A percentile compares a stretch with the other conserved stretches of the same genome.
These are phyloP conservation scores for Cryptus armator DNA, from an alignment of 2,888 invertebrate genomes.

Conservation along the genomic window DNA sequence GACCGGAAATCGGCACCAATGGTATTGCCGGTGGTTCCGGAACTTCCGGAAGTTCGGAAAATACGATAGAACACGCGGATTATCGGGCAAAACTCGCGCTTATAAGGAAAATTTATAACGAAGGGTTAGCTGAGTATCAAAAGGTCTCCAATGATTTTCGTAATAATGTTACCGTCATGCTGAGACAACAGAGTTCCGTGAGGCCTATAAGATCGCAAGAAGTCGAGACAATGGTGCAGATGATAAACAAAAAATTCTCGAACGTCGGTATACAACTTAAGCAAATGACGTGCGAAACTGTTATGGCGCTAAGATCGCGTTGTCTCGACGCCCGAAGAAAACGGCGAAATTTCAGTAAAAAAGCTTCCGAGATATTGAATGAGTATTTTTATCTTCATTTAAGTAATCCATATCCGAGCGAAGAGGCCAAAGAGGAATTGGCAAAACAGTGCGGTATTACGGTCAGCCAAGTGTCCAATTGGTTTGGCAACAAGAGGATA, in stretches of 20 bases:
- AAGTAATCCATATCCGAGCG: conserved; percentile 33
- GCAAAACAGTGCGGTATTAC: conserved; percentile 7
- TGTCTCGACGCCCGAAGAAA: conserved; percentile 24
- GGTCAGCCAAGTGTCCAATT: conserved; percentile 7
- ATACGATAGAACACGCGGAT: conserved; percentile 20
- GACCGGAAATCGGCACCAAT: background rate
- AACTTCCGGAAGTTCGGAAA: background rate
- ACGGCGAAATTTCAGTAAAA: conserved; percentile 13
- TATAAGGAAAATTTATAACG: conserved; percentile 21
- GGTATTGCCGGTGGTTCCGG: background rate
- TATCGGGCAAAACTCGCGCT: conserved; percentile 20
- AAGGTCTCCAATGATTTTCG: conserved; percentile 16
- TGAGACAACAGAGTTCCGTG: conserved; percentile 14
- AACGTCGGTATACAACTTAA: conserved; percentile 6
- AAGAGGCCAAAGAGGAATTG: conserved; percentile 31
- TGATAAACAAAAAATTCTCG: conserved; percentile 26
- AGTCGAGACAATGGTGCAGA: conserved; percentile 1
- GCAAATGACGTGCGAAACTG: conserved; percentile 10
- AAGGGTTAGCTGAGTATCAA: conserved; percentile 15
- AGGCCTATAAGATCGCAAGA: conserved; percentile 3
- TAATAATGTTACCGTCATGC: conserved; percentile 3
- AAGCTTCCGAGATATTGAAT: conserved; percentile 16
- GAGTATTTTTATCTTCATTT: conserved; percentile 29
- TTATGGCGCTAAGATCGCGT: background rate
- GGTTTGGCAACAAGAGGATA: conserved; percentile 23